A percentile compares a stretch with the other conserved stretches of the same genome.
Evolutionary conservation across 2,888 invertebrate species (phyloP).

Genomic region (Agrochola lychnidis): DNA sequence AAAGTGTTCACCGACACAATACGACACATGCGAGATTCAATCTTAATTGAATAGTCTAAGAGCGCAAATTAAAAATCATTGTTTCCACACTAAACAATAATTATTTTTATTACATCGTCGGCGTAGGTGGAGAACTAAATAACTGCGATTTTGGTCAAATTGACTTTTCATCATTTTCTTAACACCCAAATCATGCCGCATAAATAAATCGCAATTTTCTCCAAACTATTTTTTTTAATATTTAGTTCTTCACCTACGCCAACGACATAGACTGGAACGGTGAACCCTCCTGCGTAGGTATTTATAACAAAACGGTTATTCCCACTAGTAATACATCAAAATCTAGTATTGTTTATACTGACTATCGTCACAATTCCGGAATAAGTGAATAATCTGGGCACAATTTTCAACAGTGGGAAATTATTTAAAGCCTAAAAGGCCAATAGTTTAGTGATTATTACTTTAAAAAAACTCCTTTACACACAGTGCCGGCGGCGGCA

Average conservation of each 20-base stretch:
- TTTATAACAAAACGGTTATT: conserved; percentile 45
- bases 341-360: conserved; percentile 37
- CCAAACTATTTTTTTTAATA: too few species aligned
- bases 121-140: too few species aligned
- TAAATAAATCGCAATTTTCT: too few species aligned
- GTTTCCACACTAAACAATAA: conserved; percentile 2
- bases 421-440: conserved; percentile 16
- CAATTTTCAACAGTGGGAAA: conserved; percentile 36
- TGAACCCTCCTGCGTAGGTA: conserved; percentile 40
- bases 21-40: conserved; percentile 21
- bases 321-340: conserved; percentile 48
- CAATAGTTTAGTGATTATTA: conserved; percentile 16
- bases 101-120: background rate
- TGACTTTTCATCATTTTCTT: too few species aligned
- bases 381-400: conserved; percentile 30
- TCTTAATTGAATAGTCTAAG: background rate
- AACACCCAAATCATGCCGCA: too few species aligned
- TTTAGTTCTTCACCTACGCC: too few species aligned
- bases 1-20: conserved; percentile 42
- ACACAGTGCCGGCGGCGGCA: too few species aligned
- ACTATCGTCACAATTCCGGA: conserved; percentile 41
- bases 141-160: too few species aligned
- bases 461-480: background rate
- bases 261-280: too few species aligned
- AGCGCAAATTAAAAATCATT: conserved; percentile 6